Conservation (phyloP, 2,888 invertebrate genomes). For the Pristionchus maxplancki region DNA sequence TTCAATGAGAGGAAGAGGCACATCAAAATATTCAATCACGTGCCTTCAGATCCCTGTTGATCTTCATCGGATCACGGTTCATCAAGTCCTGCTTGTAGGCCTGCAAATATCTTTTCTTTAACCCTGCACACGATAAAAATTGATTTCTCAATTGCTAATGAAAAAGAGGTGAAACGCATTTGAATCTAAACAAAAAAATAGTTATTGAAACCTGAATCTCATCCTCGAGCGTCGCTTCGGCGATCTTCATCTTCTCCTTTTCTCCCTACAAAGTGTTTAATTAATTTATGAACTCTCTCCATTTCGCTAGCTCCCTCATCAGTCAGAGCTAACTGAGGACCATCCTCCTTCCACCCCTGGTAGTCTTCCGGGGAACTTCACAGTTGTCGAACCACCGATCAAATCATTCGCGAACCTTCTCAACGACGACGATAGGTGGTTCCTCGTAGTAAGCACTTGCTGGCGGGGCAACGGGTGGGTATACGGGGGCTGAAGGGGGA, state of each 20-base stretch:
- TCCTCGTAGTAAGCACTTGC: not conserved
- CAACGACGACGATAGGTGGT: not conserved
- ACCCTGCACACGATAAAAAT: not conserved
- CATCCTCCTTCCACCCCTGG: too few species aligned
- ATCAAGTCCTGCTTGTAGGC: conserved; percentile 4
- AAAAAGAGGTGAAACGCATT: not conserved
- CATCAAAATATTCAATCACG: not conserved
- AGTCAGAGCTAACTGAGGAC: too few species aligned
- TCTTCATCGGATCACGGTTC: conserved; percentile 39
- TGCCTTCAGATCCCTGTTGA: conserved; percentile 43
- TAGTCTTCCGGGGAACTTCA: too few species aligned
- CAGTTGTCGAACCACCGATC: too few species aligned
- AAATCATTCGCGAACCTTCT: not conserved
- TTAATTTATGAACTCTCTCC: too few species aligned
- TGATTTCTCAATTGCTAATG: not conserved
- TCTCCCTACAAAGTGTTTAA: not conserved
- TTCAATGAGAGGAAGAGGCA: too few species aligned
- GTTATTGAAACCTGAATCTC: conserved; percentile 11
- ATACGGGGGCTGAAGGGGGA: not conserved
- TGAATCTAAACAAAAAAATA: not conserved
- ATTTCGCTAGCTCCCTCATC: too few species aligned
- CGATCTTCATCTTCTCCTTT: conserved; percentile 49
- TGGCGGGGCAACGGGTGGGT: not conserved
- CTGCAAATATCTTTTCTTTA: not conserved
- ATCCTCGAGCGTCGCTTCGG: conserved; percentile 43